Base-by-base conservation (phyloP, 2,113 vertebrate genomes). In the Pogonocichla stellata region DNA sequence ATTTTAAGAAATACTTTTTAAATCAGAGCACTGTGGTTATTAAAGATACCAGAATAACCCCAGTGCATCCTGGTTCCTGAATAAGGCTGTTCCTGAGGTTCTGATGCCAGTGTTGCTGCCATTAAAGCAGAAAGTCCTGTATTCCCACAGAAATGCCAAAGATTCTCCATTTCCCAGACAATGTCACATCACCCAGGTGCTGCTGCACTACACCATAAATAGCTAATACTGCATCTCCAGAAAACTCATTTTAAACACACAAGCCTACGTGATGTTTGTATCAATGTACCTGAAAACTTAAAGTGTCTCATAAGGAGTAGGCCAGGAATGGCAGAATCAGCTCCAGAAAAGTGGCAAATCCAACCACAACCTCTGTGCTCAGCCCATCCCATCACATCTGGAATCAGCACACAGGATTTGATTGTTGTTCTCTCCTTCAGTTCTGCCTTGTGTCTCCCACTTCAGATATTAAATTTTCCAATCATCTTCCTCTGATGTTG, bases 391-490 rank as follows among this genome's bases (percentile, higher is more conserved):
- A 0, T 23, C 86, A 31, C 57, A 82, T 22, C 50, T 40, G 66
- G 64, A 72, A 50, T 8, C 10, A 20, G 19, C 36, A 69, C n/a
- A 60, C 6, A 34, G 14, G 6, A 62, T 33, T 36, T 62, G 33
- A 50, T 9, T 94, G 90, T 22, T 86, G 58, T 19, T 53, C 78
- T 71, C 83, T 57, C 80, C 40, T 67, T 43, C 61, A 33, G 22
- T 79, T 90, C 72, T 9, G 31, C 51, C 86, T 53, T 66, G 36
- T 77, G 40, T 51, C 54, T 92, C 45, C 31, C 48, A 67, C 86
- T 88, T 80, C 36, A 95, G 82, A 71, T 80, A 88, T 8, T 80
- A 47, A 40, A 24, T 86, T 96, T 88, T 80, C 38, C 67, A 71
- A 66, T 85, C 91, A 70, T 24, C 62, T 70, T 64, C 73, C 58